Base-by-base conservation (phyloP, 2,797 vertebrate species). In the Sebastes nivosus region DNA sequence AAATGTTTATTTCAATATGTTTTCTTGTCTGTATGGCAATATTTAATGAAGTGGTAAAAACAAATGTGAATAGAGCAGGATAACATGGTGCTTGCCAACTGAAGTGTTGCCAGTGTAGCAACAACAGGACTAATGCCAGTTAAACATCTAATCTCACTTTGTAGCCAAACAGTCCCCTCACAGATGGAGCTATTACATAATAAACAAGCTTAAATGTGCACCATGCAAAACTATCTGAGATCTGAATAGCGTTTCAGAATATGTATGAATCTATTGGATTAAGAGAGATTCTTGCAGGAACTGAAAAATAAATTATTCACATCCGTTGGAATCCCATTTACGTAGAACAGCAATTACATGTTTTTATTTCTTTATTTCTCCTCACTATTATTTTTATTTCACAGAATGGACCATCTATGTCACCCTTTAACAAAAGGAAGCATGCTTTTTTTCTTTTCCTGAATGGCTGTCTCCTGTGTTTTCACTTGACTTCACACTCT, bases 131-230 rank as follows among this genome's bases (percentile, higher is more conserved):
- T 68, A 75, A 79, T 72, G 85, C 75, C 82, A 90, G 64, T 75
- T 85, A 80, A 84, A 83, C 84, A 82, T 88, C 52, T 81, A 82
- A 89, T 86, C 79, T 87, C 69, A 78, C 67, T 87, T 83, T 75
- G 80, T 78, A 86, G 52, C 50, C 18, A 80, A 77, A 78, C 65
- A 63, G 57, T 64, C 38, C 55, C 30, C 30, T 79, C 60, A 82
- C 87, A 93, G 91, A 91, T 88, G 88, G 87, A 85, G 64, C 50
- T 14, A 18, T 87, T 87, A 75, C 75, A 85, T 89, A 87, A 90
- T 52, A 75, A 81, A 67, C 64, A 73, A 64, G 80, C 36, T 61
- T 2, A 75, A 83, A 61, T 73, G 24, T 30, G 32, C 52, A 52
- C 29, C 27, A 14, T 38, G 29, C 22, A 79, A 77, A 75, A 83